Conservation (phyloP, 2,113 vertebrate species). For the Ammodytes dubius region DNA sequence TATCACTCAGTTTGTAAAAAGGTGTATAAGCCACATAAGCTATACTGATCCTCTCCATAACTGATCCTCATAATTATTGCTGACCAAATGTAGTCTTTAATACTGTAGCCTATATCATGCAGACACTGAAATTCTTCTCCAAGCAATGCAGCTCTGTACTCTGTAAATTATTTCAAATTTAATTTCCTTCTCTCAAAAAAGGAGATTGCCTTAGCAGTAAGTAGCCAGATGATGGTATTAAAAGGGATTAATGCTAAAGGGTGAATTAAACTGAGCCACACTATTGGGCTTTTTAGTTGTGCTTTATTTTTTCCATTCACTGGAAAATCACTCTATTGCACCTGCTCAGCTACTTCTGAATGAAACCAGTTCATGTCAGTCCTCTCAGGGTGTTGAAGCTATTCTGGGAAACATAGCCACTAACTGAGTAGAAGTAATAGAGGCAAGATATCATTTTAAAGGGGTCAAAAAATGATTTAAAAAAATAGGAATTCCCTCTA, state of each 20-base stretch:
- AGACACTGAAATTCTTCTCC: neutral
- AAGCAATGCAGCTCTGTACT: neutral
- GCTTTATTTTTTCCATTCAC: neutral
- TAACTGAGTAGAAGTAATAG: neutral
- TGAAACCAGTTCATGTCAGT: neutral
- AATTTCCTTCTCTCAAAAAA: neutral
- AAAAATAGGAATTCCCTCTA: neutral
- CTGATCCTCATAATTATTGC: constrained; percentile 5
- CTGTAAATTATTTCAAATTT: neutral
- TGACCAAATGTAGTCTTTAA: constrained; percentile 5
- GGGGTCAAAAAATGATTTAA: too few relatives aligned
- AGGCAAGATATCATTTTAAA: neutral
- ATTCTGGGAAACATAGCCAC: neutral
- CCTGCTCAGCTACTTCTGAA: neutral
- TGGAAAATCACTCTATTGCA: constrained; percentile 8
- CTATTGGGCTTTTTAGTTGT: neutral
- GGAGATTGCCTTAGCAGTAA: too few relatives aligned
- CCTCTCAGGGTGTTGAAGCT: neutral
- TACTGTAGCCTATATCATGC: neutral
- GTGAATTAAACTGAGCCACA: neutral
- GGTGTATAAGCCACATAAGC: constrained; percentile 30
- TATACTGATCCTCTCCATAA: constrained; percentile 38
- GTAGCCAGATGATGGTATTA: too few relatives aligned
- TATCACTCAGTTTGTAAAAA: neutral
- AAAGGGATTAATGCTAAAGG: too few relatives aligned